These are phyloP conservation scores for Mechanitis messenoides DNA, from an alignment of 2,888 invertebrate genomes.

Conservation along the genomic window DNA sequence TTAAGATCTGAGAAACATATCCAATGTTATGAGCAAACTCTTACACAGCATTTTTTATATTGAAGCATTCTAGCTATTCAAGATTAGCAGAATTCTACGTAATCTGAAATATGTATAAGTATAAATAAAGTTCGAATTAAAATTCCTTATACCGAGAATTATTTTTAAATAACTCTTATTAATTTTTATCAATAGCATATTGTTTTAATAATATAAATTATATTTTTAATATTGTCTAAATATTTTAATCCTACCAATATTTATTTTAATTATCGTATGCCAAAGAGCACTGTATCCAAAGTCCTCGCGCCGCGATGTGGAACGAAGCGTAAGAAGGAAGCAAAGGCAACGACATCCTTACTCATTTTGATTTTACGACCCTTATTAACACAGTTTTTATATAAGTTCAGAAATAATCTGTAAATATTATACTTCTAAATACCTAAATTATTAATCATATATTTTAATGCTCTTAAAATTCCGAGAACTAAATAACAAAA, in stretches of 20 bases:
- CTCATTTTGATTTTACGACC: slow-evolving; percentile 8
- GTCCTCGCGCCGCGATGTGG: slow-evolving; percentile 34
- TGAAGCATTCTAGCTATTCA: slow-evolving; percentile 1
- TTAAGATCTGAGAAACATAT: neutral
- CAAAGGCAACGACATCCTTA: slow-evolving; percentile 34
- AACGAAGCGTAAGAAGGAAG: slow-evolving; percentile 48
- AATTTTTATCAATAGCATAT: too few species aligned
- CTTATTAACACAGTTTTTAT: neutral
- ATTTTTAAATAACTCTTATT: too few species aligned
- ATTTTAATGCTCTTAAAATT: too few species aligned
- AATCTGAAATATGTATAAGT: slow-evolving; percentile 17
- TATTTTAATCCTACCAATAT: neutral
- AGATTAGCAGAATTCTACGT: slow-evolving; percentile 11
- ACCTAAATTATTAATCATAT: too few species aligned
- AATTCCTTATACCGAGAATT: too few species aligned
- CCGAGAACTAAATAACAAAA: too few species aligned
- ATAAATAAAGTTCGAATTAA: too few species aligned
- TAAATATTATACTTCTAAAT: too few species aligned
- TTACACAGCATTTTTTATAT: neutral
- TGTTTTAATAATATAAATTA: too few species aligned
- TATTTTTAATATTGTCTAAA: neutral
- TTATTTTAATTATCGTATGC: neutral
- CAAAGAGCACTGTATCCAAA: slow-evolving; percentile 16
- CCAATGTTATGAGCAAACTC: neutral
- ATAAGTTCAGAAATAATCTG: too few species aligned